These are phyloP conservation scores for Crotalus tigris DNA, from an alignment of 2,113 vertebrate species.

Conservation along the genomic window DNA sequence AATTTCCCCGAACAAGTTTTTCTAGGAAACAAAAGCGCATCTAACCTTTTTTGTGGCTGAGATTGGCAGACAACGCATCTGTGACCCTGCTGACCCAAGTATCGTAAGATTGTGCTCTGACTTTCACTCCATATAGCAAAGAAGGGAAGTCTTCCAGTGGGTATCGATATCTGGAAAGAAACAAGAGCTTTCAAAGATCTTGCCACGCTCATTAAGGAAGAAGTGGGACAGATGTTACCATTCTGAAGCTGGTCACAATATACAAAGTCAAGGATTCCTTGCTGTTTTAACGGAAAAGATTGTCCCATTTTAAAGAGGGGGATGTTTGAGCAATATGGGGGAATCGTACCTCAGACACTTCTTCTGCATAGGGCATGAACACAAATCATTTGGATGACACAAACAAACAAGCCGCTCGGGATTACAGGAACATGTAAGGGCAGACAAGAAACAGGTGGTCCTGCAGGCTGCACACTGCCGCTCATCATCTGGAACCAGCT, in stretches of 20 bases:
- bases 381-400: conserved; percentile 84
- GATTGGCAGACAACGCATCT: conserved; percentile 88
- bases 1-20: conserved; percentile 6
- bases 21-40: conserved; percentile 21
- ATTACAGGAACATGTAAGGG: conserved; percentile 92
- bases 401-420: conserved; percentile 91
- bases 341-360: conserved; percentile 88
- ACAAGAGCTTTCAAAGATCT: background rate
- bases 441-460: conserved; percentile 97
- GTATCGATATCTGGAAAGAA: conserved; percentile 84
- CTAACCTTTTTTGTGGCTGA: conserved; percentile 95
- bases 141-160: conserved; percentile 92
- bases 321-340: background rate
- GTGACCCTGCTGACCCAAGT: conserved; percentile 92
- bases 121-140: conserved; percentile 90
- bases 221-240: background rate
- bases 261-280: background rate
- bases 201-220: background rate
- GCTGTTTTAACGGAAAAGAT: background rate
- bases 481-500: conserved; percentile 94
- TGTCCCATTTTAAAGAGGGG: background rate
- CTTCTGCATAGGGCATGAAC: conserved; percentile 85
- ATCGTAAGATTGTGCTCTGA: conserved; percentile 93
- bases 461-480: conserved; percentile 93
- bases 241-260: rapidly evolving